Evolutionary conservation across 1,140 invertebrate species (phyloP).

Genomic region (Drosophila obscura): DNA sequence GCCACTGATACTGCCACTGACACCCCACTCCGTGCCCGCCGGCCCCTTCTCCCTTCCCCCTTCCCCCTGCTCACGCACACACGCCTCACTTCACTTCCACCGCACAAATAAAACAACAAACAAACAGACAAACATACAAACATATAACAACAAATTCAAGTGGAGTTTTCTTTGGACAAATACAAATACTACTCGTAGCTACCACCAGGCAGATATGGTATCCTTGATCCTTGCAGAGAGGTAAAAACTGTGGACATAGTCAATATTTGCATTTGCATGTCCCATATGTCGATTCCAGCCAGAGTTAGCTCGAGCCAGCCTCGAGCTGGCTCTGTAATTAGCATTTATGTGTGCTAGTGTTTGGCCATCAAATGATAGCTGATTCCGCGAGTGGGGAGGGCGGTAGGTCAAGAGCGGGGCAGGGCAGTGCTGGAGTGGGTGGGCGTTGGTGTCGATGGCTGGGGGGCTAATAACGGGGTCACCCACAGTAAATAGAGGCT

Average conservation of each 20-base stretch:
- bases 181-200: conserved; percentile 47
- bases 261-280: conserved; percentile 67
- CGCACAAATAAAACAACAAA: conserved; percentile 34
- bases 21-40: conserved; percentile 16
- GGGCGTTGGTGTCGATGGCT: conserved; percentile 35
- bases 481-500: background rate
- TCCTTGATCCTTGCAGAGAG: conserved; percentile 68
- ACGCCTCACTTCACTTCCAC: conserved; percentile 23
- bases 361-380: conserved; percentile 28
- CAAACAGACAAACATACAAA: conserved; percentile 22
- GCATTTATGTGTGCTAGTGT: conserved; percentile 75
- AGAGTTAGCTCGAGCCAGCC: background rate
- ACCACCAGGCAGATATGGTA: conserved; percentile 52
- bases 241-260: conserved; percentile 69
- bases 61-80: background rate
- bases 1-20: conserved; percentile 29
- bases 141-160: background rate
- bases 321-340: conserved; percentile 67
- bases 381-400: background rate
- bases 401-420: background rate
- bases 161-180: conserved; percentile 60
- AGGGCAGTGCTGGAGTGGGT: background rate
- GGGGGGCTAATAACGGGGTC: conserved; percentile 51
- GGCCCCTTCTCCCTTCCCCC: background rate
- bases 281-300: conserved; percentile 68